Evolutionary conservation across 2,888 invertebrate genomes (phyloP), one percentile per base, ranked within the genome.

Genomic region (Philereme vetulata): DNA sequence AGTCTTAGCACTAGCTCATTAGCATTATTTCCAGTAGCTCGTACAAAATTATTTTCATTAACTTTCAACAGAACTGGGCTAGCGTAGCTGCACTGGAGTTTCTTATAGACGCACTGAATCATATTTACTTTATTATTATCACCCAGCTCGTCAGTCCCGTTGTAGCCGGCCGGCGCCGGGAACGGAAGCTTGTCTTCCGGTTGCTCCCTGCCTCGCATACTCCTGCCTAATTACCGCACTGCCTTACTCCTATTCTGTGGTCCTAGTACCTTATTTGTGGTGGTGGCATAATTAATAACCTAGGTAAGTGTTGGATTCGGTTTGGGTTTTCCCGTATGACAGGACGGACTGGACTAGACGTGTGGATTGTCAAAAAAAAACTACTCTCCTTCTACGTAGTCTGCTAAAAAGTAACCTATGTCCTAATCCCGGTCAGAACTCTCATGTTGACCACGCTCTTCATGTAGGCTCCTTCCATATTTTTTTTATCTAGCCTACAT

Each of bases 111-210:
- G 6, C 5, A 36, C 36, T 5, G 8, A 36, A 36, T 8, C 42
- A 42, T 44, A 21, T 44, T 44, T 51, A 38, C 34, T 32, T 45
- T 55, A 40, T 38, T 48, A n/a, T 34, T 38, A 51, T 35, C 9
- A 34, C 51, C 36, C 42, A 47, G n/a, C 43, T 34, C 48, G 42
- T 35, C 49, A 64, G 66, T 79, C 79, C 80, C 81, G 78, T 75
- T 77, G 81, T 72, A 71, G 47, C 46, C 55, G 47, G 43, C 75
- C 65, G 62, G 61, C 73, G 74, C 71, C 67, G 67, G 67, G 57
- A 72, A 65, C 88, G 88, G 89, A 90, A 88, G 79, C 76, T 64
- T 61, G 71, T 69, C 81, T 86, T 88, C 89, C 88, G 86, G 82
- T 78, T 76, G 73, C 75, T 74, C 70, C 70, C 78, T 70, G 7